Conservation (phyloP, 2,113 vertebrate species). For the Pitta sordida region DNA sequence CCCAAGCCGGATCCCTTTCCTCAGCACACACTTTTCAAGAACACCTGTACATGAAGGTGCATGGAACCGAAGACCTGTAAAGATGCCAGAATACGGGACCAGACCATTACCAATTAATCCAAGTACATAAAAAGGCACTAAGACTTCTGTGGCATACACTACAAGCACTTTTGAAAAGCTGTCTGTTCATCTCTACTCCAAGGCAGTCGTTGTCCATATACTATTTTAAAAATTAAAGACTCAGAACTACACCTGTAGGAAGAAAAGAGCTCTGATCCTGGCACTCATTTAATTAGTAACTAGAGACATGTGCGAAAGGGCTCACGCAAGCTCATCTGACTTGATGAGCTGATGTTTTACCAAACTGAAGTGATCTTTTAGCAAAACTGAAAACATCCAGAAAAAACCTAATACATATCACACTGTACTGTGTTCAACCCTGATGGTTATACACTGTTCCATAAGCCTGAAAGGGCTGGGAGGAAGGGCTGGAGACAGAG, state of each 20-base stretch:
- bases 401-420: accelerated
- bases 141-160: background rate
- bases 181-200: background rate
- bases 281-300: background rate
- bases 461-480: background rate
- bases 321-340: background rate
- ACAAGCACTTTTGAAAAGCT: background rate
- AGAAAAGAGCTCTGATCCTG: background rate
- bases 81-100: background rate
- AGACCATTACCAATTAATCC: background rate
- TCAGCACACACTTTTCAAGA: background rate
- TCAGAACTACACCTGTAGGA: background rate
- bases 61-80: accelerated
- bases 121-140: background rate
- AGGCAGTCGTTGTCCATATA: background rate
- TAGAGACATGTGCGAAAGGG: background rate
- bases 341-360: too few relatives aligned
- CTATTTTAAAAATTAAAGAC: background rate
- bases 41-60: background rate
- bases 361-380: background rate
- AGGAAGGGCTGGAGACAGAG: accelerated
- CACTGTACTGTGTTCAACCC: background rate
- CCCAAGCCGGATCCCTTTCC: background rate
- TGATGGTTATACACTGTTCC: background rate
- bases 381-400: background rate